Base-by-base conservation (phyloP, 1,140 invertebrate species). In the Nomia melanderi region DNA sequence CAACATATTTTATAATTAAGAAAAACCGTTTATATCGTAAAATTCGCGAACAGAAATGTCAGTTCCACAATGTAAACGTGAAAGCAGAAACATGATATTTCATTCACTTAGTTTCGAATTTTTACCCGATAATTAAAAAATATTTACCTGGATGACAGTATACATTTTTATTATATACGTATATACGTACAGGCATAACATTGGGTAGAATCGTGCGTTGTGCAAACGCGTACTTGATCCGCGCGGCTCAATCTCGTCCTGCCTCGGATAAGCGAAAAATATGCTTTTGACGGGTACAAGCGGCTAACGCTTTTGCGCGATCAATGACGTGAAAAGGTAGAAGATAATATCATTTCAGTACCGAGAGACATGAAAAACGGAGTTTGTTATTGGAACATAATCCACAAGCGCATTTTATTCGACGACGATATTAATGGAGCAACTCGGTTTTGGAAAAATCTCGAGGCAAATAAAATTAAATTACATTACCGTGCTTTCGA, bases 291-390 rank as follows among this genome's bases (percentile, higher is more conserved):
- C 56, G 54, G 39, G 57, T 50, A 60, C 74, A 70, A 50, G 14
- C 63, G 53, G 53, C 39, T 53, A 56, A 75, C 62, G 50, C 36
- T 53, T 57, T 75, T 57, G 47, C 66, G 31, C 39, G 63, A 29
- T 27, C 50, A 75, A 66, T 66, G 72, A 67, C 50, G 63, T 33
- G 63, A 75, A 67, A 75, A 44, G 62, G 72, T 54, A 25, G 36
- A 11, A 70, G 64, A 69, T 76, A 70, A 76, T 70, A 70, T 53
- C 39, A 70, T 76, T 70, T 47, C 23, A 9, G 11, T 9, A 41
- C 8, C 50, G 73, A 60, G 41, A 17, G 20, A 44, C 41, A 4
- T 44, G n/a, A n/a, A n/a, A 44, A 44, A 17, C 20, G 14, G 3
- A n/a, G 53, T n/a, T 44, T 67, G 63, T 57, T 39, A n/a, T 57